These are phyloP conservation scores for Melanostigma gelatinosum DNA, from an alignment of 2,113 vertebrate genomes.

Conservation along the genomic window DNA sequence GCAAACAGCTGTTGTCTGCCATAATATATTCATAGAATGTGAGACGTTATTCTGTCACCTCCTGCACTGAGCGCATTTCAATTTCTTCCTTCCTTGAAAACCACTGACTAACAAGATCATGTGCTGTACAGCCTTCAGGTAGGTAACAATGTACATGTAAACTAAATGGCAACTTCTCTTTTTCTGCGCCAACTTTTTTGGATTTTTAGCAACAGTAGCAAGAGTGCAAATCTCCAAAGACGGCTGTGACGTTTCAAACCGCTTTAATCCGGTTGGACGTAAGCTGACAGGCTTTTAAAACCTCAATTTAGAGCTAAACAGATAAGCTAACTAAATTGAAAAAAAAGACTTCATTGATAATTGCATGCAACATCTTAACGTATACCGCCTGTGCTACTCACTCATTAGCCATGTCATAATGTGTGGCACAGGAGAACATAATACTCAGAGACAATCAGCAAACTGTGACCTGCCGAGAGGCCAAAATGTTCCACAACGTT, in stretches of 20 bases:
- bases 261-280: constrained; percentile 22
- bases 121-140: constrained; percentile 48
- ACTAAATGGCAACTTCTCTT: constrained; percentile 31
- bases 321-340: not conserved
- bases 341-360: not conserved
- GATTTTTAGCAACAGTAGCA: constrained; percentile 47
- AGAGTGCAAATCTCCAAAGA: constrained; percentile 31
- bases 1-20: constrained; percentile 19
- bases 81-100: constrained; percentile 42
- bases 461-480: not conserved
- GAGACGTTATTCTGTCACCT: constrained; percentile 46
- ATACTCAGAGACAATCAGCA: not conserved
- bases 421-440: not conserved
- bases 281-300: constrained; percentile 9
- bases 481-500: constrained; percentile 4
- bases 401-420: not conserved
- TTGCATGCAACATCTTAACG: not conserved
- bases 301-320: not conserved
- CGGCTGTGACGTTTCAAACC: constrained; percentile 2
- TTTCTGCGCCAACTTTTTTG: constrained; percentile 30
- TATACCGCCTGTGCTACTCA: not conserved
- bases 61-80: constrained; percentile 15
- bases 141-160: constrained; percentile 29
- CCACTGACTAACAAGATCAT: constrained; percentile 49
- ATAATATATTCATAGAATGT: constrained; percentile 23